Evolutionary conservation across 1,140 invertebrate genomes (phyloP), one percentile per base, ranked within the genome.

Genomic region (Temnothorax longispinosus): DNA sequence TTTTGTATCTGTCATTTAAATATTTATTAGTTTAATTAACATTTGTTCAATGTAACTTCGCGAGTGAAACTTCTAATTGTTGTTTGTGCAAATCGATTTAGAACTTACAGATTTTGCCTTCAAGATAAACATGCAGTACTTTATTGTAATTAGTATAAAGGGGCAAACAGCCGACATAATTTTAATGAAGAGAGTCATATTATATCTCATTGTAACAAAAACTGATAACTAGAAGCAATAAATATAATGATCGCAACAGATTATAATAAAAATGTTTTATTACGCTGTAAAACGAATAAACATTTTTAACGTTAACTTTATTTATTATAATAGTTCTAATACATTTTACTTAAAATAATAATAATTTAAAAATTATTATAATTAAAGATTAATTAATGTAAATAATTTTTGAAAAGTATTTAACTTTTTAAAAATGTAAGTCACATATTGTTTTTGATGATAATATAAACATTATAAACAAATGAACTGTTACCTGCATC

Each of bases 61-160:
- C 0, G 27, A 41, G 0, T 77, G 7, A 62, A 64, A 47, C 0
- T 10, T 56, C 0, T 2, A 67, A 41, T 44, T 7, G 1, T 41
- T 54, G 0, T 5, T 41, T 13, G 47, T 35, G 3, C 6, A 72
- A 72, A 4, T 32, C 18, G 35, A 52, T 3, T 78, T 47, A 18
- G 15, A 64, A 84, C 67, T 84, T 60, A 84, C 56, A 72, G 18
- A 8, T 69, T 72, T 44, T 35, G 21, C 72, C 3, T 32, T 58
- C 4, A 72, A 78, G 4, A 78, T 64, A n/a, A 72, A 58, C 21
- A 1, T 0, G 1, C 10, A 72, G 11, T 71, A 58, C 7, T 35
- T 8, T 6, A 60, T 1, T 69, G 10, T 35, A 35, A n/a, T 47
- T 71, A 60, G 5, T 18, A 58, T 41, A 41, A 3, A 50, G 1